Evolutionary conservation across 2,888 invertebrate species (phyloP).

Genomic region (Drosophila putrida): DNA sequence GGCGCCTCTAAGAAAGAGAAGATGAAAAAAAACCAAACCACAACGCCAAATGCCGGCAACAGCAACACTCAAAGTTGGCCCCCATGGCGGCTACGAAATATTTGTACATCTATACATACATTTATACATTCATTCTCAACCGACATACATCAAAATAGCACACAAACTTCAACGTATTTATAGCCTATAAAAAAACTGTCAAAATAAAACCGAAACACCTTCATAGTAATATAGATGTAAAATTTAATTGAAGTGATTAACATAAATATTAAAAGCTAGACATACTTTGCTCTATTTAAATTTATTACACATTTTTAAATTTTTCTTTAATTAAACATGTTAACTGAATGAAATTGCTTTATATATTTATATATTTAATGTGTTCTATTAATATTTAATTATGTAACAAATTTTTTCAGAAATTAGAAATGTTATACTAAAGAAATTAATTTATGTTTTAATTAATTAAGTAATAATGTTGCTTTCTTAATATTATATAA

Average conservation of each 20-base stretch:
- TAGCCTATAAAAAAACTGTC: conserved; percentile 8
- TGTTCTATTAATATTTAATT: not conserved
- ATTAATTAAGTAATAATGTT: no score
- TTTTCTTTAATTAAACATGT: no score
- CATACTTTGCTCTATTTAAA: not conserved
- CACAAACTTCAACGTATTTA: conserved; percentile 11
- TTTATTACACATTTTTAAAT: not conserved
- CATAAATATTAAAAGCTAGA: not conserved
- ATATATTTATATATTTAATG: no score
- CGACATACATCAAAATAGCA: conserved; percentile 32
- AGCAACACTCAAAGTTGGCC: conserved; percentile 43
- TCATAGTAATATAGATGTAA: not conserved
- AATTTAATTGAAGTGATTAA: conserved; percentile 12
- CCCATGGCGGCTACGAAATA: conserved; percentile 49
- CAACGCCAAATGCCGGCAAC: conserved; percentile 57
- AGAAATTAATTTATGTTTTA: no score
- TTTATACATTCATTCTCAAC: not conserved
- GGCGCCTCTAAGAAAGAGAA: conserved; percentile 36
- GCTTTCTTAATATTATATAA: no score
- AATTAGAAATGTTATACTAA: not conserved
- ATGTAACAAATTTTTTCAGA: no score
- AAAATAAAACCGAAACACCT: conserved; percentile 2
- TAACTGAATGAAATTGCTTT: no score
- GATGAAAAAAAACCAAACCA: conserved; percentile 26
- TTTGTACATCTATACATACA: conserved; percentile 16